Percentiles rank a stretch among this genome's conserved stretches.
These are phyloP conservation scores for Dipodomys ordii DNA, from an alignment of 2,113 vertebrate genomes.

Conservation along the genomic window DNA sequence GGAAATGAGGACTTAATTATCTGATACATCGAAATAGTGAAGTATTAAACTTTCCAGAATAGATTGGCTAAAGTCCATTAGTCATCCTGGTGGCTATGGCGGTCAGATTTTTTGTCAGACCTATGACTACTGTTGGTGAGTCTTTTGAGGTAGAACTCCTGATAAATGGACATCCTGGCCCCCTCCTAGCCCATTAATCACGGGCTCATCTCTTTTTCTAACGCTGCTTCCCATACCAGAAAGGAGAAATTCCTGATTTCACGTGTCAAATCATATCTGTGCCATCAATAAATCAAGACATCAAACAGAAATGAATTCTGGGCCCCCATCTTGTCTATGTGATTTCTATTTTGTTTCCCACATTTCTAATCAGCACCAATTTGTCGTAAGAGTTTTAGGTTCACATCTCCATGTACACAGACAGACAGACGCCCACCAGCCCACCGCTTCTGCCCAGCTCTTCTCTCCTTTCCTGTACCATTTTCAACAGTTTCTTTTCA, in stretches of 20 bases:
- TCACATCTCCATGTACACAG: too few species aligned
- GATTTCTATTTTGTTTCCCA: not conserved
- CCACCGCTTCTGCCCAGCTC: too few species aligned
- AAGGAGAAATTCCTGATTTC: not conserved
- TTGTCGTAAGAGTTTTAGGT: too few species aligned
- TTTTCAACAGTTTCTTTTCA: too few species aligned
- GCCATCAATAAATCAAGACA: not conserved
- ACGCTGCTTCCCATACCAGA: not conserved
- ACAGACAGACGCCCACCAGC: too few species aligned
- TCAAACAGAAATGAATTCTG: not conserved
- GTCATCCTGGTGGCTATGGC: not conserved
- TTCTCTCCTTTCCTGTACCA: too few species aligned
- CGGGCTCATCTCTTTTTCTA: not conserved
- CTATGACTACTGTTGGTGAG: not conserved
- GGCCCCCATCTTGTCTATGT: not conserved
- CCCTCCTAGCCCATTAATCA: not conserved
- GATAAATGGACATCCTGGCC: not conserved
- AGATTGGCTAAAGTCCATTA: not conserved
- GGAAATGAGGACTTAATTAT: slow-evolving; percentile 9
- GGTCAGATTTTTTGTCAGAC: not conserved
- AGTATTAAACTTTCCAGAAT: slow-evolving; percentile 36
- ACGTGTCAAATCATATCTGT: not conserved
- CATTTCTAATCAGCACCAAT: too few species aligned
- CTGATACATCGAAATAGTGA: not conserved
- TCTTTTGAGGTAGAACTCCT: not conserved